A percentile compares a stretch with the other conserved stretches of the same genome.
phyloP scores from a whole-genome alignment of 2,797 vertebrate genomes.

The Sebastes miniatus region DNA sequence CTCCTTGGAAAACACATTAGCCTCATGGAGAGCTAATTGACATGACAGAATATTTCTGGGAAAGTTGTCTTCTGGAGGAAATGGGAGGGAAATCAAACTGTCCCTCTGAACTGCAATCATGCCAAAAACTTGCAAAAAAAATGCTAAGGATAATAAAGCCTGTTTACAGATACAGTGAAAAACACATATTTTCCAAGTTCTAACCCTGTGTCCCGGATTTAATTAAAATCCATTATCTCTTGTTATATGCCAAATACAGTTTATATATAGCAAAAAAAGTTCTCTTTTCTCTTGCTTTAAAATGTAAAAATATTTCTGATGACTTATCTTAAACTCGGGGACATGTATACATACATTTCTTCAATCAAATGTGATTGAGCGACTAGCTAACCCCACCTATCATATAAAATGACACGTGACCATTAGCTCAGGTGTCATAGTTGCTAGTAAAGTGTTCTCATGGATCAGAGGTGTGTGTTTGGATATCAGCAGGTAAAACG shows the following conservation, averaged over 20 bases:
- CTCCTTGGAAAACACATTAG: constrained; percentile 24
- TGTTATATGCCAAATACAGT: background rate
- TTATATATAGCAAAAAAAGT: background rate
- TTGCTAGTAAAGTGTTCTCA: background rate
- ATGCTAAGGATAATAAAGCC: background rate
- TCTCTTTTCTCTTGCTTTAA: background rate
- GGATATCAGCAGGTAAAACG: background rate
- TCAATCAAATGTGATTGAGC: background rate
- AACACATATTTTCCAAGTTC: no score
- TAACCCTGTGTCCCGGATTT: background rate
- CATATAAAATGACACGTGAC: background rate
- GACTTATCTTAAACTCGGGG: background rate
- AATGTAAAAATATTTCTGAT: background rate
- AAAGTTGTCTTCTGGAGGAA: background rate
- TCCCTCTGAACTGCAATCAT: background rate
- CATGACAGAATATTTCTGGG: background rate
- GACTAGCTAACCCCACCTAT: background rate
- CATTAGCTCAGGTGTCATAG: background rate
- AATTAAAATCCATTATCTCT: background rate
- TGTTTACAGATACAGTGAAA: background rate
- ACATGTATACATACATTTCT: background rate
- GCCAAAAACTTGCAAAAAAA: background rate
- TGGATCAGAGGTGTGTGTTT: background rate
- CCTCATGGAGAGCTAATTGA: background rate
- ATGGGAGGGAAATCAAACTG: background rate